Evolutionary conservation across 2,888 invertebrate species (phyloP).

Genomic region (Abrostola tripartita): DNA sequence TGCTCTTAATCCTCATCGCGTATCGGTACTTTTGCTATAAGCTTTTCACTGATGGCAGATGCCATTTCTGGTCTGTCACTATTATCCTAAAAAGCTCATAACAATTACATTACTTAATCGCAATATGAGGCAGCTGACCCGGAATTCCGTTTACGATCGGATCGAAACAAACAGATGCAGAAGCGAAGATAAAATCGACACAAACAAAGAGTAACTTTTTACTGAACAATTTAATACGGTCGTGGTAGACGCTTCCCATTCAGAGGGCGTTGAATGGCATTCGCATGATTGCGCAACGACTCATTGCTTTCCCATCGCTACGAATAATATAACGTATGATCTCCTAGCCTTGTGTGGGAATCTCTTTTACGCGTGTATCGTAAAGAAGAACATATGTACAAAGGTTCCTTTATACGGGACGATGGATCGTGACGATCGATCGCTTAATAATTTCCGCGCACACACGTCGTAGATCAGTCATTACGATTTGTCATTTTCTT

Average conservation of each 20-base stretch:
- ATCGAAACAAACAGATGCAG: conserved; percentile 14
- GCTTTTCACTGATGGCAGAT: not conserved
- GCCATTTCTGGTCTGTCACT: not conserved
- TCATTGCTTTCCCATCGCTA: conserved; percentile 58
- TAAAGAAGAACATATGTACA: conserved; percentile 3
- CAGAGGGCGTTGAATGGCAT: conserved; percentile 29
- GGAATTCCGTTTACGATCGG: conserved; percentile 12
- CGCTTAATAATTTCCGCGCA: too few species aligned
- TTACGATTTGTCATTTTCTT: too few species aligned
- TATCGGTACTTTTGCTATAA: too few species aligned
- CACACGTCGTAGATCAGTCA: too few species aligned
- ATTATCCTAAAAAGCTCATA: not conserved
- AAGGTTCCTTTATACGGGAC: too few species aligned
- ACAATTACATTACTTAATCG: not conserved
- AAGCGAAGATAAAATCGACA: conserved; percentile 14
- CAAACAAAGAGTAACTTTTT: conserved; percentile 36
- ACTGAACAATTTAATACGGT: conserved; percentile 24
- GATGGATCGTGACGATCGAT: too few species aligned
- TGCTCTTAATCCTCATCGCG: too few species aligned
- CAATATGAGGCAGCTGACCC: not conserved
- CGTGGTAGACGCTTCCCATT: conserved; percentile 38
- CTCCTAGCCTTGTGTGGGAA: conserved; percentile 40
- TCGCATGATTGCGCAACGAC: conserved; percentile 54
- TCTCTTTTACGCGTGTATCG: conserved; percentile 22
- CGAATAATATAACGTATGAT: conserved; percentile 34